Percentiles rank a stretch among this genome's conserved stretches.
Evolutionary conservation across 2,888 invertebrate genomes (phyloP).

Genomic region (Heliconius hortense): DNA sequence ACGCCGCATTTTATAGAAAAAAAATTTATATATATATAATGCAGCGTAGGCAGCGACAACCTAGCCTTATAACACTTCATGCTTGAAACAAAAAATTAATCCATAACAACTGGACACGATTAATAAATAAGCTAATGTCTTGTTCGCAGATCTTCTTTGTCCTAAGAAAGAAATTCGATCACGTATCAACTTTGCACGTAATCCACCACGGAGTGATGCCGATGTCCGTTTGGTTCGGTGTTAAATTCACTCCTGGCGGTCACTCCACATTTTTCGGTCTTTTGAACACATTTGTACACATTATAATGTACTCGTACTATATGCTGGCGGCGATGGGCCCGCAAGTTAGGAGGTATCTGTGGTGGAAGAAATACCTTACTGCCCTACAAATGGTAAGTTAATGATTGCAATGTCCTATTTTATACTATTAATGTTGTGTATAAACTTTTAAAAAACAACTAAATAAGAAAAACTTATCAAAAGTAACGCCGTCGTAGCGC

Average conservation of each 20-base stretch:
- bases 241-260: constrained; percentile 97
- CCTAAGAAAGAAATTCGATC: constrained; percentile 95
- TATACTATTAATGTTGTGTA: background rate
- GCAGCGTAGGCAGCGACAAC: too few species aligned
- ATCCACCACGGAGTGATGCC: constrained; percentile 99
- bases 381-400: constrained; percentile 91
- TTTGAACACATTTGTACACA: constrained; percentile 97
- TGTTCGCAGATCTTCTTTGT: constrained; percentile 94
- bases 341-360: constrained; percentile 90
- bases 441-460: background rate
- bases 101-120: too few species aligned
- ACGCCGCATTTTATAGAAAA: too few species aligned
- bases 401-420: background rate
- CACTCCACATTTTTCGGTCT: constrained; percentile 98
- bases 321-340: constrained; percentile 96
- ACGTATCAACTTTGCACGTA: constrained; percentile 96
- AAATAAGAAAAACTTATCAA: background rate
- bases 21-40: too few species aligned
- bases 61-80: too few species aligned
- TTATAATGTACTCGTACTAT: constrained; percentile 97
- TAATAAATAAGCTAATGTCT: background rate
- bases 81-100: too few species aligned
- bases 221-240: constrained; percentile 98
- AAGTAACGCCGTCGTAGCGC: background rate
- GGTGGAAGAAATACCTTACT: constrained; percentile 98